Evolutionary conservation across 2,888 invertebrate genomes (phyloP).

Genomic region (Hyalella azteca): DNA sequence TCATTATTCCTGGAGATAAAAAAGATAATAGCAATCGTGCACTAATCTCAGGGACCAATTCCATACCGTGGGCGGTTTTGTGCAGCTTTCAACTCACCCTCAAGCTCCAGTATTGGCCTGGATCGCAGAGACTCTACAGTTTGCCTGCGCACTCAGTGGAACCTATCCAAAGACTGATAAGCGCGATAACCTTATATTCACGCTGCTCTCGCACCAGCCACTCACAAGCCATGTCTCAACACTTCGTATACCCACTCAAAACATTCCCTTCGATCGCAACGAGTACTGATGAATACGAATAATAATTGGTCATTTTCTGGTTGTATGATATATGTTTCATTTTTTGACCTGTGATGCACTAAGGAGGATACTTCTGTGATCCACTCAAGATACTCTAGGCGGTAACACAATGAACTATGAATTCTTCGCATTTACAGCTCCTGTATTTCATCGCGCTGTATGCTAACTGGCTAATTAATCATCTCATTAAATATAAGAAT

Average conservation of each 20-base stretch:
- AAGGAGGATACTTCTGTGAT: too few relatives aligned
- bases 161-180: slow-evolving; percentile 36
- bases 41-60: slow-evolving; percentile 9
- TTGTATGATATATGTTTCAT: too few relatives aligned
- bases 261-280: neutral
- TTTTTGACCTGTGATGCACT: too few relatives aligned
- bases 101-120: slow-evolving; percentile 17
- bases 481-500: too few relatives aligned
- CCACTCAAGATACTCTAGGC: too few relatives aligned
- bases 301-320: too few relatives aligned
- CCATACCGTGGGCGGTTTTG: slow-evolving; percentile 22
- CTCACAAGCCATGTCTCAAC: neutral
- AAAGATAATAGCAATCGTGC: slow-evolving; percentile 22
- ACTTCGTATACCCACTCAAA: neutral
- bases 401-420: too few relatives aligned
- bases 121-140: slow-evolving; percentile 9
- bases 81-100: slow-evolving; percentile 27
- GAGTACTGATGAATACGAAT: too few relatives aligned
- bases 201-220: neutral
- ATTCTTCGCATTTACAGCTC: too few relatives aligned
- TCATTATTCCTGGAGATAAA: slow-evolving; percentile 31
- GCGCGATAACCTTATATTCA: slow-evolving; percentile 5
- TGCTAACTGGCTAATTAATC: too few relatives aligned
- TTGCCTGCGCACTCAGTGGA: neutral
- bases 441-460: too few relatives aligned